phyloP scores from a whole-genome alignment of 2,888 invertebrate genomes.

The Andrena marginata region DNA sequence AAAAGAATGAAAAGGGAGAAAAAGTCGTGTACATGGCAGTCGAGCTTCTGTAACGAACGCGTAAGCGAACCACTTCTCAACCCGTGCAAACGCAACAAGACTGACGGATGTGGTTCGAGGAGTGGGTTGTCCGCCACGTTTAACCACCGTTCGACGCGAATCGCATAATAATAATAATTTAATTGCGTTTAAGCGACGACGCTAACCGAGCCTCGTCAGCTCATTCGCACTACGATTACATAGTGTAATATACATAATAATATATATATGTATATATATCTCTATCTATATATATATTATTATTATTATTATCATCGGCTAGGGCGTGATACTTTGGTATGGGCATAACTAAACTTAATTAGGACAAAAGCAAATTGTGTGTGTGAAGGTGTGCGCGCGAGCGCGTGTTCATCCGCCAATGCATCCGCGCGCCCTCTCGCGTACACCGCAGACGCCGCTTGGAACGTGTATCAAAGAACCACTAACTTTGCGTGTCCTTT shows the following conservation, averaged over 20 bases:
- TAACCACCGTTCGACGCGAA: conserved; percentile 52
- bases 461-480: conserved; percentile 17
- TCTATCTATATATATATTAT: too few relatives aligned
- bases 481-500: conserved; percentile 56
- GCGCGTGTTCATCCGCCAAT: background rate
- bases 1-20: background rate
- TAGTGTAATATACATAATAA: conserved; percentile 69
- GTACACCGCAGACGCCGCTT: conserved; percentile 3
- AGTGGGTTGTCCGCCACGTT: conserved; percentile 52
- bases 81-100: conserved; percentile 78
- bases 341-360: conserved; percentile 79
- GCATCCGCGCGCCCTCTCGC: background rate
- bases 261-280: background rate
- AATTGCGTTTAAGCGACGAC: conserved; percentile 51
- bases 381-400: conserved; percentile 12
- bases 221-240: conserved; percentile 52
- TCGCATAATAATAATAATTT: conserved; percentile 57
- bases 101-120: conserved; percentile 71
- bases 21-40: conserved; percentile 31
- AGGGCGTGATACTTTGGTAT: conserved; percentile 78
- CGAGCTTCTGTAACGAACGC: conserved; percentile 43
- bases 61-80: conserved; percentile 57
- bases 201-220: conserved; percentile 38
- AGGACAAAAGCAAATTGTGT: conserved; percentile 42
- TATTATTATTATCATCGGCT: conserved; percentile 64